Conservation (phyloP, 2,888 invertebrate species). For the Saturnia pavonia region DNA sequence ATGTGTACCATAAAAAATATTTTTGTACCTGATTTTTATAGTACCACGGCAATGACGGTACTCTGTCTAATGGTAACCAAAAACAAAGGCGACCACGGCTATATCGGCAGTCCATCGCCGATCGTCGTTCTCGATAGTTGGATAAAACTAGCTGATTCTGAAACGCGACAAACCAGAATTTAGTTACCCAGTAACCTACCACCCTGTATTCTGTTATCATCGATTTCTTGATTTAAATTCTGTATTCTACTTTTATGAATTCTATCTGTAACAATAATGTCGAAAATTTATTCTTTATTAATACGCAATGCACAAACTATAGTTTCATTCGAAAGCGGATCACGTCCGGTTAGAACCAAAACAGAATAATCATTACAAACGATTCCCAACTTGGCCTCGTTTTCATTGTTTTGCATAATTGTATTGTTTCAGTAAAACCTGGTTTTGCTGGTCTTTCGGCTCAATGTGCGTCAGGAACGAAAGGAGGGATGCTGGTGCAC, state of each 20-base stretch:
- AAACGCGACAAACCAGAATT: no score
- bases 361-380: constrained; percentile 15
- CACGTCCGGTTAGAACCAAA: constrained; percentile 14
- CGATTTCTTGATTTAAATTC: no score
- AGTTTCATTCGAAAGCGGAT: constrained; percentile 6
- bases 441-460: constrained; percentile 53
- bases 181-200: no score
- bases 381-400: constrained; percentile 2
- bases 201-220: no score
- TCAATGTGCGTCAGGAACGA: constrained; percentile 70
- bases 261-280: background rate
- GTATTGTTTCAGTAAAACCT: constrained; percentile 56
- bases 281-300: constrained; percentile 3
- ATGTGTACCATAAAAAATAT: background rate
- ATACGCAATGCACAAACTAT: constrained; percentile 9
- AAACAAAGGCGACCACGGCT: no score
- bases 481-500: constrained; percentile 74
- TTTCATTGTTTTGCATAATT: constrained; percentile 15
- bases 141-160: no score
- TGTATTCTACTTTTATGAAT: background rate
- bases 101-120: no score
- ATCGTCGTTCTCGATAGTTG: no score
- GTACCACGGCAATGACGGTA: no score
- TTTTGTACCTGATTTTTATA: background rate
- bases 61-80: no score